Base-by-base conservation (phyloP, 2,113 vertebrate species). In the Caranx ignobilis region DNA sequence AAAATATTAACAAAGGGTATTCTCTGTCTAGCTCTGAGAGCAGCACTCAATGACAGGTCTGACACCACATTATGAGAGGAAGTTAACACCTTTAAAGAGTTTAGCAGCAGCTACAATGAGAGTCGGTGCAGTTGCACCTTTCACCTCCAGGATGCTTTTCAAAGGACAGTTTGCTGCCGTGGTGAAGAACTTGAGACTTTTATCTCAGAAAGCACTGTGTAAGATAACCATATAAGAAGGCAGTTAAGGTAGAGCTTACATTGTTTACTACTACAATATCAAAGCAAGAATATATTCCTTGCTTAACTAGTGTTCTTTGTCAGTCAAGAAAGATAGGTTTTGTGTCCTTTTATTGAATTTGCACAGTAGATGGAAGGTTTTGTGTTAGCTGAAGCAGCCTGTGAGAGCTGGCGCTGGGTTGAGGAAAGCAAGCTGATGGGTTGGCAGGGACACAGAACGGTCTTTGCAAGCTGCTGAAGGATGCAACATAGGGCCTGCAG, bases 1-100 rank as follows among this genome's bases (percentile, higher is more conserved):
- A 39, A 78, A 88, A 86, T 68, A 82, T 88, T 75, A 87, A 88
- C 21, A 37, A 57, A 63, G 39, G 57, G 34, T 61, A 54, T 84
- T 71, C 85, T 75, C 60, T 11, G 3, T 52, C 66, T 55, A 7
- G 34, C 61, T 62, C 76, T 62, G 31, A 59, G 48, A 77, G 80
- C 21, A 9, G 21, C 0, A 2, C 57, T 74, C 31, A 56, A 62
- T 72, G 83, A 89, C 80, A 76, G 34, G 43, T 76, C 37, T 75
- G 74, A 86, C 74, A 84, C 61, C n/a, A 12, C 50, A 82, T 62
- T 74, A 75, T 21, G 69, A 73, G 41, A 71, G 50, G 48, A 82
- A 16, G 39, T 76, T 83, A 74, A 72, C 10, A 41, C 31, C 41
- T 71, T 79, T 72, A 56, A 79, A 85, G 52, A 66, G 59, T 81